Evolutionary conservation across 2,888 invertebrate genomes (phyloP).

Genomic region (Machimus rusticus): DNA sequence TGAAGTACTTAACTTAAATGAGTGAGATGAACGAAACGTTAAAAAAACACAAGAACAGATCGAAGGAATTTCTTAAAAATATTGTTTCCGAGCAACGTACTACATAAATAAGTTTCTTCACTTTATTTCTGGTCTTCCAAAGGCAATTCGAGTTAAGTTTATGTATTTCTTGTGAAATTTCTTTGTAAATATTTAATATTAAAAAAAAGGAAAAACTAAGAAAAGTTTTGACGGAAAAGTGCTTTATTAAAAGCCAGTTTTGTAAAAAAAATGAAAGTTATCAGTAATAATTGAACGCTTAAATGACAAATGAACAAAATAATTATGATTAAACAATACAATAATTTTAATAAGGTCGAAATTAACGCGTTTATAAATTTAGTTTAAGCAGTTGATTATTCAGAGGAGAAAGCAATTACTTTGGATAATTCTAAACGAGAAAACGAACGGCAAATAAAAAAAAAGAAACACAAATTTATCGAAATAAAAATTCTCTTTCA

Average conservation of each 20-base stretch:
- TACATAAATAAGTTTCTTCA: not conserved
- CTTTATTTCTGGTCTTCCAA: not conserved
- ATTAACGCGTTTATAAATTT: conserved; percentile 33
- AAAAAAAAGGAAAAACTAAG: not conserved
- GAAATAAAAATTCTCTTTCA: conserved; percentile 41
- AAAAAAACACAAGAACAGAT: not conserved
- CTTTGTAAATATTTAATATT: not conserved
- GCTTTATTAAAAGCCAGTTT: not conserved
- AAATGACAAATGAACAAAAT: conserved; percentile 3
- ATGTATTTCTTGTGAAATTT: not conserved
- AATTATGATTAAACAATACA: conserved; percentile 23
- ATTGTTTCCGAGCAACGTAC: not conserved
- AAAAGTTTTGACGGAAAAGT: not conserved
- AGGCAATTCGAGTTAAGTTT: not conserved
- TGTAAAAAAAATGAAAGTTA: not conserved
- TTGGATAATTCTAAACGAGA: not conserved
- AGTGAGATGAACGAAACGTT: not conserved
- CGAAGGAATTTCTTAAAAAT: not conserved
- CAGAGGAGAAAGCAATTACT: not conserved
- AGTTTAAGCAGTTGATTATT: conserved; percentile 8
- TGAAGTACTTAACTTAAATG: not conserved
- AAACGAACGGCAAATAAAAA: conserved; percentile 18
- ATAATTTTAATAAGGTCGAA: conserved; percentile 29
- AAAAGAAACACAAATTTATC: conserved; percentile 32
- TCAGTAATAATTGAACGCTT: not conserved